A percentile compares a stretch with the other conserved stretches of the same genome.
phyloP scores from a whole-genome alignment of 2,797 vertebrate genomes.

The Sparidentex hasta region DNA sequence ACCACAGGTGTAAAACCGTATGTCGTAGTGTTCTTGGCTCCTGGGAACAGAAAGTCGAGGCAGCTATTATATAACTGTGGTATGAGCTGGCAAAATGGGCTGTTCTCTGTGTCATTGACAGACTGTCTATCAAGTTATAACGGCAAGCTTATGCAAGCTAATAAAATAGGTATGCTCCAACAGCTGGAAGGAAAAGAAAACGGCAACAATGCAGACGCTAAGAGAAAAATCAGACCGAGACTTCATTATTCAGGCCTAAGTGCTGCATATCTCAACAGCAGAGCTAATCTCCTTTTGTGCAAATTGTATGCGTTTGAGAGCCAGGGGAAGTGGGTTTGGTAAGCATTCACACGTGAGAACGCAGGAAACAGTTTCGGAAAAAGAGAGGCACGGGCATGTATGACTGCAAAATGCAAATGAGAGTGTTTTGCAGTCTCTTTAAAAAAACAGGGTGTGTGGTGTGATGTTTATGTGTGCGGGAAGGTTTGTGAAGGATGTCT shows the following conservation, averaged over 20 bases:
- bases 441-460: not conserved
- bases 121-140: conserved; percentile 4
- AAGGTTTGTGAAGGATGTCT: conserved; percentile 10
- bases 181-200: conserved; percentile 16
- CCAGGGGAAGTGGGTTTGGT: conserved; percentile 49
- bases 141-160: conserved; percentile 17
- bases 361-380: conserved; percentile 38
- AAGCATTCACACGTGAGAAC: conserved; percentile 16
- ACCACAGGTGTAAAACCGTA: conserved; percentile 46
- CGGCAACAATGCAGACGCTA: not conserved
- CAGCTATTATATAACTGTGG: conserved; percentile 22
- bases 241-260: conserved; percentile 9
- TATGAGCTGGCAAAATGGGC: not conserved
- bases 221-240: not conserved
- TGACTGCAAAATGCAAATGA: conserved; percentile 26
- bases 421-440: conserved; percentile 5
- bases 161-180: conserved; percentile 13
- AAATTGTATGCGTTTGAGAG: conserved; percentile 13
- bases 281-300: conserved; percentile 23
- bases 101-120: conserved; percentile 10
- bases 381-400: not conserved
- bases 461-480: conserved; percentile 9
- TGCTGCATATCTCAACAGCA: not conserved
- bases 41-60: conserved; percentile 29
- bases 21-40: conserved; percentile 25